A percentile compares a stretch with the other conserved stretches of the same genome.
phyloP scores from a whole-genome alignment of 64 coral and sea anemone genomes.

The Montipora capricornis region DNA sequence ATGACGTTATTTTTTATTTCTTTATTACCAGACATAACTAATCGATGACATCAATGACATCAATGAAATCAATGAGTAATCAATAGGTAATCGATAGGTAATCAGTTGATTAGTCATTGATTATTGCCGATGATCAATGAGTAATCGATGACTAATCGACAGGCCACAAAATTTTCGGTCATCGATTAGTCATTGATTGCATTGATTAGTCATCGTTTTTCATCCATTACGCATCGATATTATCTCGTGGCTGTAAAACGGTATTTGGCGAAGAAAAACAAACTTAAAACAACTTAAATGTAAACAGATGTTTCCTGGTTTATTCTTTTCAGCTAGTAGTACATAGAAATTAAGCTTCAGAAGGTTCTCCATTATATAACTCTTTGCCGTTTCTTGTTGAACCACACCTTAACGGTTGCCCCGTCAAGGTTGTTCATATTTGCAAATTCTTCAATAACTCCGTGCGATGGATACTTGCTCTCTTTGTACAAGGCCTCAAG shows the following conservation, averaged over 20 bases:
- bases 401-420: slow-evolving; percentile 3
- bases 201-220: slow-evolving; percentile 3
- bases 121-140: slow-evolving; percentile 35
- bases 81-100: too few species aligned
- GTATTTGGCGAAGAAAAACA: too few species aligned
- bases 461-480: background rate
- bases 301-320: too few species aligned
- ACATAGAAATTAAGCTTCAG: too few species aligned
- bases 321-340: too few species aligned
- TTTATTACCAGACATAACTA: background rate
- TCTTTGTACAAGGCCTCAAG: background rate
- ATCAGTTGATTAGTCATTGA: background rate
- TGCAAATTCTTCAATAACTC: background rate
- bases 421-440: slow-evolving; percentile 12
- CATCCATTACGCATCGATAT: slow-evolving; percentile 7
- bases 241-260: too few species aligned
- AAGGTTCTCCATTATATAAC: too few species aligned
- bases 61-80: too few species aligned
- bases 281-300: too few species aligned
- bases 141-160: slow-evolving; percentile 27
- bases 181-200: background rate
- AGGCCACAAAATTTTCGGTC: background rate
- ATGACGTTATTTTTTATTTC: too few species aligned
- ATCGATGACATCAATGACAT: background rate
- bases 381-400: background rate